These are phyloP conservation scores for Eriocheir sinensis DNA, from an alignment of 1,140 invertebrate species.

Conservation along the genomic window DNA sequence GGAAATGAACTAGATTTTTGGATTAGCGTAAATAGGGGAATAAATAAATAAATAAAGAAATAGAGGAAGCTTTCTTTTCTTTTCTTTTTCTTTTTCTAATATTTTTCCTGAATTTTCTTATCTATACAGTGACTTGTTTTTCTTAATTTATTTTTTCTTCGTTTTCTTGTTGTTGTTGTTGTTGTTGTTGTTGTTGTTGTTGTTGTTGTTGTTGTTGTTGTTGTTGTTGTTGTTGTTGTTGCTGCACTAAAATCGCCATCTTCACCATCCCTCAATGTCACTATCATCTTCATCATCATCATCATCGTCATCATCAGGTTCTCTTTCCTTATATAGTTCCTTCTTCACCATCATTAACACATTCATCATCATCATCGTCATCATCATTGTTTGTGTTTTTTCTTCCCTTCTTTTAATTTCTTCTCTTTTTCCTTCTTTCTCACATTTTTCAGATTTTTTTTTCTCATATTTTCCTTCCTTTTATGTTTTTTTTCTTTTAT, in stretches of 20 bases:
- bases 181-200: no score
- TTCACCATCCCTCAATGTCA: not conserved
- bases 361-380: not conserved
- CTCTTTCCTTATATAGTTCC: not conserved
- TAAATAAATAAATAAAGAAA: no score
- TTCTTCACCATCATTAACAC: conserved; percentile 9
- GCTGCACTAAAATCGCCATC: not conserved
- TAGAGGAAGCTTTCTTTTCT: no score
- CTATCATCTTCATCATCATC: conserved; percentile 34
- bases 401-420: not conserved
- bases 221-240: not conserved
- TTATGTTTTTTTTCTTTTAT: not conserved
- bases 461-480: not conserved
- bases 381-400: not conserved
- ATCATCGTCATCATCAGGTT: not conserved
- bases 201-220: not conserved
- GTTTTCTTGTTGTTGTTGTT: not conserved
- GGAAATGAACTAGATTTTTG: no score
- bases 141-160: not conserved
- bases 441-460: not conserved
- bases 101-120: no score
- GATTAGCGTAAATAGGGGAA: no score
- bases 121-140: no score
- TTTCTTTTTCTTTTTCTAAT: no score
- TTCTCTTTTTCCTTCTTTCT: not conserved